Base-by-base conservation (phyloP, 2,113 vertebrate genomes). In the Alaudala cheleensis region DNA sequence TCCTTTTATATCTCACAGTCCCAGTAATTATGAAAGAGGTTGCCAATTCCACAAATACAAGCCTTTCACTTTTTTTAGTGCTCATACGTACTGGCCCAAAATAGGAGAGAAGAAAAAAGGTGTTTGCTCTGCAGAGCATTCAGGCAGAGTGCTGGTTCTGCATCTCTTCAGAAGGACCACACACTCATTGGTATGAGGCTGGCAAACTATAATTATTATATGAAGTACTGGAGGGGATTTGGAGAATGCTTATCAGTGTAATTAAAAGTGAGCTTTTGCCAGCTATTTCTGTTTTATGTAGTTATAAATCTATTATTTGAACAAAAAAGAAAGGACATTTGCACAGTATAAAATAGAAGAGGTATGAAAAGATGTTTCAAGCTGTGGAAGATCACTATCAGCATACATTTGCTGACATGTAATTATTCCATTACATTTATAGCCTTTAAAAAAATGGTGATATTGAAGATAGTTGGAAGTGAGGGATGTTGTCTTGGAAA, bases 251-350 rank as follows among this genome's bases (percentile, higher is more conserved):
- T 81, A 83, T 91, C 83, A 94, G 67, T 72, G 61, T 95, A 95
- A 96, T 97, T 96, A 95, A 93, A 97, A 95, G 44, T 51, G 53
- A 95, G 53, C 14, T 83, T 95, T 95, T 94, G 73, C 66, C 78
- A 65, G 87, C 64, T 92, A 79, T 93, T 97, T 93, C 91, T 49
- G 12, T 93, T 90, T 91, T 92, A 86, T 61, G 34, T 90, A 64
- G 89, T 95, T 97, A 92, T 58, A 92, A 92, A 88, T 82, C 37
- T 82, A 44, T 85, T 91, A 90, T 92, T 91, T 94, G 74, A 96
- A 73, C 66, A 86, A 88, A 95, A 72, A 67, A 87, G 29, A 78
- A 90, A 76, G 26, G 13, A 9, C 9, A 20, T 94, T 80, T 93
- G 29, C 83, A 33, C 54, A 73, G 29, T 39, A 45, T 51, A 81